phyloP scores from a whole-genome alignment of 2,113 vertebrate genomes.

The Ailurus styani region DNA sequence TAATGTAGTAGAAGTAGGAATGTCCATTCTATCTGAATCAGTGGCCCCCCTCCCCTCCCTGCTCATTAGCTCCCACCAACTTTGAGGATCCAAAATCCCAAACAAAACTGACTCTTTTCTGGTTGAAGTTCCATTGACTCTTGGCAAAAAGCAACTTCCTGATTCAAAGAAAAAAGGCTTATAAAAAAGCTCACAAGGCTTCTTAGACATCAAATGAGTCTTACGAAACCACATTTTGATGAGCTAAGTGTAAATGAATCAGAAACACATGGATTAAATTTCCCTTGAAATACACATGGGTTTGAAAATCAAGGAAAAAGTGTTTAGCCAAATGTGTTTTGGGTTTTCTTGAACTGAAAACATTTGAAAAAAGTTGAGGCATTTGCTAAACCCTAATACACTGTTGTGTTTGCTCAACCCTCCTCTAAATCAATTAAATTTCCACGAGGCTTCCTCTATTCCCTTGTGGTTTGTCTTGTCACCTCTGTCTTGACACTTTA shows the following conservation, averaged over 20 bases:
- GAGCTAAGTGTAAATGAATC: constrained; percentile 81
- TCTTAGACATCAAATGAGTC: constrained; percentile 78
- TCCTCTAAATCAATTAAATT: constrained; percentile 70
- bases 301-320: constrained; percentile 78
- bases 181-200: constrained; percentile 72
- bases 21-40: not conserved
- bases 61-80: constrained; percentile 3
- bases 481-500: constrained; percentile 67
- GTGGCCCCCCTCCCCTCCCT: too few relatives aligned
- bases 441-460: constrained; percentile 43
- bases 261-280: constrained; percentile 81
- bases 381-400: constrained; percentile 68
- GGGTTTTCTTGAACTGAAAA: constrained; percentile 77
- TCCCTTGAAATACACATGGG: constrained; percentile 80
- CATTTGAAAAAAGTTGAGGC: constrained; percentile 64
- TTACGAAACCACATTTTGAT: constrained; percentile 79
- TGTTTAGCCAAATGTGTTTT: constrained; percentile 80
- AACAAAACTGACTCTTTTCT: constrained; percentile 42
- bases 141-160: constrained; percentile 75
- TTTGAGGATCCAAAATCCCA: constrained; percentile 9
- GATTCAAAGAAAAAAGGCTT: constrained; percentile 69
- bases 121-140: constrained; percentile 57
- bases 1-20: not conserved
- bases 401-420: constrained; percentile 66
- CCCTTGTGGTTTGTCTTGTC: constrained; percentile 66